phyloP scores from a whole-genome alignment of 2,888 invertebrate species.

The Cephus runcator region DNA sequence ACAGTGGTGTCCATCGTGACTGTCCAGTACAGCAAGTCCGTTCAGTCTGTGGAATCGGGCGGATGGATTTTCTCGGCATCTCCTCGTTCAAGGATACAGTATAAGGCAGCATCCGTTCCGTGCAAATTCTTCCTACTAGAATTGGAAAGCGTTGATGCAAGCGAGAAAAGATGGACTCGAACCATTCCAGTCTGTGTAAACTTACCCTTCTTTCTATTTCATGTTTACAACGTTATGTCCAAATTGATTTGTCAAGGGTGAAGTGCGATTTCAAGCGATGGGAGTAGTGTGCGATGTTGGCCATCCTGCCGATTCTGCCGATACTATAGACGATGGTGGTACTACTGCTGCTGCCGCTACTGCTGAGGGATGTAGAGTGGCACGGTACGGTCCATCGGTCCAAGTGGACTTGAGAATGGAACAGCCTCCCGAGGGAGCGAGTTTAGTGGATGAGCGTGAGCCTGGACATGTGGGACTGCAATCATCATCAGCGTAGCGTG shows the following conservation, averaged over 20 bases:
- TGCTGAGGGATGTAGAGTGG: background rate
- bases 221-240: conserved; percentile 60
- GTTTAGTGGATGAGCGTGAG: conserved; percentile 44
- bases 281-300: conserved; percentile 18
- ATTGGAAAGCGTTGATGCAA: too few species aligned
- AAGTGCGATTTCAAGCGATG: background rate
- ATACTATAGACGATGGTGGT: background rate
- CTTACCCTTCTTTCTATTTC: conserved; percentile 37
- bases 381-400: conserved; percentile 34
- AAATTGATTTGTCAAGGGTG: conserved; percentile 61
- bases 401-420: conserved; percentile 52
- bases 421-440: conserved; percentile 30
- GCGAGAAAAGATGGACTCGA: too few species aligned
- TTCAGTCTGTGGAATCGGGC: background rate
- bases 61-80: too few species aligned
- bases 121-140: too few species aligned
- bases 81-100: too few species aligned
- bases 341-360: too few species aligned
- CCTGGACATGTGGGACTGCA: conserved; percentile 56
- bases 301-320: background rate
- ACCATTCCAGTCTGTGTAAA: conserved; percentile 37
- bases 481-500: conserved; percentile 50
- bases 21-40: background rate
- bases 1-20: background rate
- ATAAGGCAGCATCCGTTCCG: too few species aligned